Conservation (phyloP, 2,797 vertebrate species). For the Margarornis squamiger region DNA sequence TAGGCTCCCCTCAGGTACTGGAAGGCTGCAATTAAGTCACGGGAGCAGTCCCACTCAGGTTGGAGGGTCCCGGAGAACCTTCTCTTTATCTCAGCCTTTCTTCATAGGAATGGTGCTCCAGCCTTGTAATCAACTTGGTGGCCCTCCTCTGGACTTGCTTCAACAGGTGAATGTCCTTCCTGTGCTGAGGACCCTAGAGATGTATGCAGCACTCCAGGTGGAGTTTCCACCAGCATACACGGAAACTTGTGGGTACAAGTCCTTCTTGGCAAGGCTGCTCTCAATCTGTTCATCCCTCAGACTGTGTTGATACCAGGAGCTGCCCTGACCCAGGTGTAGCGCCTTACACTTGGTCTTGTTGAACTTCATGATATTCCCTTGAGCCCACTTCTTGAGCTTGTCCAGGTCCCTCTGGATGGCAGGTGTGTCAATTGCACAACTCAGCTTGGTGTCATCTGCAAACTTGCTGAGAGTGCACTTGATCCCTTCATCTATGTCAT, state of each 20-base stretch:
- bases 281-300: fast-evolving
- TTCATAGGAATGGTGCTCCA: neutral
- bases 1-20: neutral
- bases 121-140: neutral
- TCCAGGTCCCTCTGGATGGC: neutral
- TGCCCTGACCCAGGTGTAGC: neutral
- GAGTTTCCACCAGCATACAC: neutral
- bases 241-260: neutral
- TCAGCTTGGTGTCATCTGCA: neutral
- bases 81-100: neutral
- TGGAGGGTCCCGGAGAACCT: neutral
- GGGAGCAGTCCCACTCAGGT: too few species aligned
- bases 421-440: neutral
- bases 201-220: neutral
- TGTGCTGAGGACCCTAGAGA: neutral
- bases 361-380: neutral
- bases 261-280: neutral
- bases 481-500: neutral
- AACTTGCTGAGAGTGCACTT: neutral
- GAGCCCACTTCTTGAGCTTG: neutral
- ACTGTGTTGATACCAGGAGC: fast-evolving
- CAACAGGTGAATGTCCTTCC: neutral
- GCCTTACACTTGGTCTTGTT: neutral
- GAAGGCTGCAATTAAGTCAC: neutral
- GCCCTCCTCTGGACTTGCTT: neutral